Percentiles rank a stretch among this genome's conserved stretches.
Conservation (phyloP, 2,888 invertebrate genomes). For the Podabrus alpinus region DNA sequence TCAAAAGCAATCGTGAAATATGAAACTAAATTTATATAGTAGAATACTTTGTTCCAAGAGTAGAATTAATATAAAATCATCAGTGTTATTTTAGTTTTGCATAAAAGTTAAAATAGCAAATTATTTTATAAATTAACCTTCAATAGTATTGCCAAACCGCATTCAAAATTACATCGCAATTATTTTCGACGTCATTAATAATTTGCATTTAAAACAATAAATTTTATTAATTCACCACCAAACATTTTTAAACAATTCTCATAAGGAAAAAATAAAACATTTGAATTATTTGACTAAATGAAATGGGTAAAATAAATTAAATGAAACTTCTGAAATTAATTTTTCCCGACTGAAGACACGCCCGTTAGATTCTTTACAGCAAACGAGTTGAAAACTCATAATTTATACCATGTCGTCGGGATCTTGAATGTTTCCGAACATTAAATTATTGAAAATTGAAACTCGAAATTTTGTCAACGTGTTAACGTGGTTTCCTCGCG, state of each 20-base stretch:
- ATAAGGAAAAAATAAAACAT: neutral
- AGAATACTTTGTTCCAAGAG: constrained; percentile 13
- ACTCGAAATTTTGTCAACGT: constrained; percentile 18
- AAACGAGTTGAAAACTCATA: neutral
- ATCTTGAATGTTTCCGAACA: constrained; percentile 30
- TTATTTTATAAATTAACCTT: neutral
- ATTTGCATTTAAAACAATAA: no score
- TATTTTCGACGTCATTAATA: no score
- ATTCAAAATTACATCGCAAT: no score
- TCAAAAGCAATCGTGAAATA: constrained; percentile 40
- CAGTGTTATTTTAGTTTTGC: neutral
- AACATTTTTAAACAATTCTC: no score
- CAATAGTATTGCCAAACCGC: no score
- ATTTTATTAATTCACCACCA: no score
- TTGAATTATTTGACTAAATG: neutral
- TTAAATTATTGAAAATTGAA: neutral
- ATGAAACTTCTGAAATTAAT: neutral
- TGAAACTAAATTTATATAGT: constrained; percentile 37
- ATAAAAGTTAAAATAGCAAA: neutral
- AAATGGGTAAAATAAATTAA: neutral
- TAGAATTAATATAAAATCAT: constrained; percentile 19
- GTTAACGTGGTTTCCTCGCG: constrained; percentile 12
- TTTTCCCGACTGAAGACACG: neutral
- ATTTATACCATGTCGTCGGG: constrained; percentile 6
- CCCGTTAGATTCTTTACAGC: neutral